Evolutionary conservation across 2,888 invertebrate species (phyloP).

Genomic region (Trissoscelio sp.): DNA sequence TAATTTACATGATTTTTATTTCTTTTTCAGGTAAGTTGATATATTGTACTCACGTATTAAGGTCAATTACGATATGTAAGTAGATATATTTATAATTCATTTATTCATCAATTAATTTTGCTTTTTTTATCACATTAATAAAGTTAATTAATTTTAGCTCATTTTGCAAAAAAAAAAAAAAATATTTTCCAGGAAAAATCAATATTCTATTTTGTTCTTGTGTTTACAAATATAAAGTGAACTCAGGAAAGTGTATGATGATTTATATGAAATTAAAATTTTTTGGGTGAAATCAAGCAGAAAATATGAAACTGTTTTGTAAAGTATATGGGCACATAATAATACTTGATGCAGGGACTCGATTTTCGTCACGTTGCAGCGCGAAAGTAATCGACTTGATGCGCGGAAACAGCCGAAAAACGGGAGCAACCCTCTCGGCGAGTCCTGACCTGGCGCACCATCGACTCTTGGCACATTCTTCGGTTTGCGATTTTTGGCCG

Average conservation of each 20-base stretch:
- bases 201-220: too few species aligned
- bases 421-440: conserved; percentile 73
- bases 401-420: conserved; percentile 53
- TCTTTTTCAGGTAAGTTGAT: conserved; percentile 13
- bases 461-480: conserved; percentile 74
- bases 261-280: too few species aligned
- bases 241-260: too few species aligned
- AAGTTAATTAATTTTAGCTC: too few species aligned
- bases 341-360: conserved; percentile 39
- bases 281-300: too few species aligned
- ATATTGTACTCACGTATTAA: background rate
- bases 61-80: background rate
- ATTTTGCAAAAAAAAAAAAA: too few species aligned
- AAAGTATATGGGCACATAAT: conserved; percentile 30
- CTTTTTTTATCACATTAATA: too few species aligned
- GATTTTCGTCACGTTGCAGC: conserved; percentile 40
- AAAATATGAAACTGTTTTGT: too few species aligned
- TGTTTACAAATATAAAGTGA: too few species aligned
- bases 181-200: too few species aligned
- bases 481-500: conserved; percentile 72
- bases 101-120: background rate
- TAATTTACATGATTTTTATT: too few species aligned
- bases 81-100: background rate
- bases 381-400: conserved; percentile 53
- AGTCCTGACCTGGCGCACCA: conserved; percentile 67